A percentile compares a stretch with the other conserved stretches of the same genome.
Evolutionary conservation across 2,797 vertebrate genomes (phyloP).

Genomic region (Syngnathus acus): DNA sequence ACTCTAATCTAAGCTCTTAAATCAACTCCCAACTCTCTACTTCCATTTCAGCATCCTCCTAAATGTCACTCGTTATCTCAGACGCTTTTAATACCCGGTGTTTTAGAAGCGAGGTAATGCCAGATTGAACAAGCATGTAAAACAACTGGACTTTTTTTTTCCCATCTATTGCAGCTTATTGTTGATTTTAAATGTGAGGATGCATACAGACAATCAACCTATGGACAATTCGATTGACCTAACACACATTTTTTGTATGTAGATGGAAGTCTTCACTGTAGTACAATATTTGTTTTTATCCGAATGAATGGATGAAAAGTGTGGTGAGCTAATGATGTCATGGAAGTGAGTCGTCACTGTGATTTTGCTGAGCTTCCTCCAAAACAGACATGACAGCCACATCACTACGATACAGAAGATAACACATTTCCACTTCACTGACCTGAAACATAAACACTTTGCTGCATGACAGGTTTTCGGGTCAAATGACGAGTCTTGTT

Average conservation of each 20-base stretch:
- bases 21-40: slow-evolving; percentile 28
- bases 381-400: not conserved
- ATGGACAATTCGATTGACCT: no score
- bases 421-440: not conserved
- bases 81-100: slow-evolving; percentile 19
- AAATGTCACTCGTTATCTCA: slow-evolving; percentile 30
- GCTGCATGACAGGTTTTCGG: not conserved
- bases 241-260: no score
- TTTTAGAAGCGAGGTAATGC: slow-evolving; percentile 17
- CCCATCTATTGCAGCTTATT: not conserved
- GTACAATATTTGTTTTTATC: no score
- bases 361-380: no score
- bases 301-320: not conserved
- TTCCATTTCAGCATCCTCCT: slow-evolving; percentile 34
- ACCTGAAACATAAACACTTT: slow-evolving; percentile 2
- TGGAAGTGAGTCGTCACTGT: not conserved
- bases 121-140: not conserved
- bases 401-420: not conserved
- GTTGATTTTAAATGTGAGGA: not conserved
- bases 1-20: slow-evolving; percentile 38
- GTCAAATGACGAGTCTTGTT: not conserved
- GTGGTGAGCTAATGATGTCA: not conserved
- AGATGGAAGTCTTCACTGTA: no score
- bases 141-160: not conserved
- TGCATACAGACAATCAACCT: no score